Conservation (phyloP, 1,140 invertebrate genomes). For the Penaeus japonicus region DNA sequence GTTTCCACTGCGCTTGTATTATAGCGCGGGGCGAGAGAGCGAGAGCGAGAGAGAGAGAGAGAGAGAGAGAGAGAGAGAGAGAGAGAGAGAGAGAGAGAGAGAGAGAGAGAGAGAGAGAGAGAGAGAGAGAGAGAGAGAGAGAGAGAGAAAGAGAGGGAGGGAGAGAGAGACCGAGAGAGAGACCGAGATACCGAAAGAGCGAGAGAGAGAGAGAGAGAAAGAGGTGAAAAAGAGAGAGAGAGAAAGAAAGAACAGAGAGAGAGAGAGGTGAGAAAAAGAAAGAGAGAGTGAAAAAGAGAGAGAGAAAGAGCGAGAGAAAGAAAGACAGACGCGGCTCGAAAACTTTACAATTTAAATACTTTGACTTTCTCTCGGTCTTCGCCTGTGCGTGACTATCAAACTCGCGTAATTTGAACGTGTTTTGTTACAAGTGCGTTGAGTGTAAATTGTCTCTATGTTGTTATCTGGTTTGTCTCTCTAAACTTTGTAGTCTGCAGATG, state of each 20-base stretch:
- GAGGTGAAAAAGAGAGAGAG: neutral
- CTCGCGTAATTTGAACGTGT: no score
- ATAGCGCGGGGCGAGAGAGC: neutral
- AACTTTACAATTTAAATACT: no score
- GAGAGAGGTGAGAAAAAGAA: neutral
- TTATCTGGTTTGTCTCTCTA: no score
- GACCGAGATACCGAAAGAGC: neutral
- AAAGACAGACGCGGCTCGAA: neutral
- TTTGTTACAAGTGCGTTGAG: no score
- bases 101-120: neutral
- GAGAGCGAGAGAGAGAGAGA: conserved; percentile 21
- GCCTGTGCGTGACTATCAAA: no score
- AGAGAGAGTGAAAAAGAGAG: conserved; percentile 21
- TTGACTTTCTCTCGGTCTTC: no score
- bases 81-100: conserved; percentile 21
- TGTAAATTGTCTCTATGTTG: no score
- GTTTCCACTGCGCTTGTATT: neutral
- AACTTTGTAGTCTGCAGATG: no score
- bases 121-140: conserved; percentile 22
- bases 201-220: neutral
- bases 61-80: conserved; percentile 27
- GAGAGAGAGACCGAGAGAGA: conserved; percentile 4
- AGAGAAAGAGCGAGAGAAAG: conserved; percentile 27
- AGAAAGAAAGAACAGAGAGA: neutral
- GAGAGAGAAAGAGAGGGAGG: conserved; percentile 24